Evolutionary conservation across 2,888 invertebrate genomes (phyloP).

Genomic region (Agrotis exclamationis): DNA sequence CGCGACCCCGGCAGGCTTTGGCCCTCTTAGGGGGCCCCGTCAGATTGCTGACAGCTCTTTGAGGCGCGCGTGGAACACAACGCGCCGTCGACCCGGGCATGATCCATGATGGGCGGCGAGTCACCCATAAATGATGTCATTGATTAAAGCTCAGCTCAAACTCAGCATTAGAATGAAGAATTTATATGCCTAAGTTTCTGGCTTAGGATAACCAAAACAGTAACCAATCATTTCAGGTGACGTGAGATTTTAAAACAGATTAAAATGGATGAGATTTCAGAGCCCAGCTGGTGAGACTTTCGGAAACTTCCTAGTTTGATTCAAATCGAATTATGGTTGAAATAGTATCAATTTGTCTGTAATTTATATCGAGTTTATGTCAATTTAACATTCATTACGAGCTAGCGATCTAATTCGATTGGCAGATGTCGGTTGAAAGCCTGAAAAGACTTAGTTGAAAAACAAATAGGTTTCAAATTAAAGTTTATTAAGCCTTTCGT

Average conservation of each 20-base stretch:
- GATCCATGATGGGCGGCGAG: no score
- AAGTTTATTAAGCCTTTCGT: neutral
- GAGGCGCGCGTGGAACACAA: no score
- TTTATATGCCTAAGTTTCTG: no score
- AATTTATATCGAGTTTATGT: constrained; percentile 1
- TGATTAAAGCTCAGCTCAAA: no score
- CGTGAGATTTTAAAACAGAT: neutral
- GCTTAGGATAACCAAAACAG: neutral
- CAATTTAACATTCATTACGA: neutral
- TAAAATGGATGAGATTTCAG: neutral
- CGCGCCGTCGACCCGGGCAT: no score
- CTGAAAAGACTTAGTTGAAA: neutral
- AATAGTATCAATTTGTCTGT: constrained; percentile 9
- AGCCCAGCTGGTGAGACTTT: neutral
- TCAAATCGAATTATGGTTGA: constrained; percentile 3
- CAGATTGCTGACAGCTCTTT: no score
- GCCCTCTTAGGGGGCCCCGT: no score
- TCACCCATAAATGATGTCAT: no score
- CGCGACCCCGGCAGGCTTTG: no score
- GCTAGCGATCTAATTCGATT: neutral
- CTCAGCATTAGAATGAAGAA: no score
- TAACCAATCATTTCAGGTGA: constrained; percentile 17
- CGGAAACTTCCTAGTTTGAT: constrained; percentile 3
- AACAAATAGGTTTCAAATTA: neutral
- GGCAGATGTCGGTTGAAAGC: neutral